These are phyloP conservation scores for Gambelia wislizenii DNA, from an alignment of 2,797 vertebrate genomes.

Conservation along the genomic window DNA sequence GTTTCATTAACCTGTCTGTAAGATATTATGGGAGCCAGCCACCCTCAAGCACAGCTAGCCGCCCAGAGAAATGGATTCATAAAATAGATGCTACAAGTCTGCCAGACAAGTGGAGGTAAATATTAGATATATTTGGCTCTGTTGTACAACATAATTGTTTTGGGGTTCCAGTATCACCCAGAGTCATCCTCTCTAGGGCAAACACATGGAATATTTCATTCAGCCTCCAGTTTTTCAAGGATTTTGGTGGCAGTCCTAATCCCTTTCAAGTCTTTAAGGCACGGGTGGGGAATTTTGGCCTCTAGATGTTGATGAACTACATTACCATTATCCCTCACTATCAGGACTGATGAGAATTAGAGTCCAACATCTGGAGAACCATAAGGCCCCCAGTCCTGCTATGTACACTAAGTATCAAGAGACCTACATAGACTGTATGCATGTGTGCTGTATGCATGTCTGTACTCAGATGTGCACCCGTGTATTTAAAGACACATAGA, in stretches of 20 bases:
- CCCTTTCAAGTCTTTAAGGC: not conserved
- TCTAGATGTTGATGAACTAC: not conserved
- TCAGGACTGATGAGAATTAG: not conserved
- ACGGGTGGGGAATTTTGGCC: not conserved
- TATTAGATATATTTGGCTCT: not conserved
- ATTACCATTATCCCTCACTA: not conserved
- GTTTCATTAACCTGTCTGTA: not conserved
- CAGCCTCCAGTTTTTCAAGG: not conserved
- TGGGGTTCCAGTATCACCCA: not conserved
- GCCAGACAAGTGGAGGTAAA: not conserved
- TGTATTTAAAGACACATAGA: not conserved
- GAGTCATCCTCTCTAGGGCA: not conserved
- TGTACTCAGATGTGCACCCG: not conserved
- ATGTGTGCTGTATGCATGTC: not conserved
- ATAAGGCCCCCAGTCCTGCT: not conserved
- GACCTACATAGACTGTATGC: not conserved
- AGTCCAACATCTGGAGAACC: not conserved
- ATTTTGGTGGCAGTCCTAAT: not conserved
- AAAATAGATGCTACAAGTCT: not conserved
- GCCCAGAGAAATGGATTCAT: constrained; percentile 9
- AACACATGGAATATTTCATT: not conserved
- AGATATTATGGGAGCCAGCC: not conserved
- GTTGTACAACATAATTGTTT: not conserved
- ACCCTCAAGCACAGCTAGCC: not conserved
- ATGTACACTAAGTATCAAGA: not conserved